Evolutionary conservation across 1,140 invertebrate genomes (phyloP).

Genomic region (Idris sp.): DNA sequence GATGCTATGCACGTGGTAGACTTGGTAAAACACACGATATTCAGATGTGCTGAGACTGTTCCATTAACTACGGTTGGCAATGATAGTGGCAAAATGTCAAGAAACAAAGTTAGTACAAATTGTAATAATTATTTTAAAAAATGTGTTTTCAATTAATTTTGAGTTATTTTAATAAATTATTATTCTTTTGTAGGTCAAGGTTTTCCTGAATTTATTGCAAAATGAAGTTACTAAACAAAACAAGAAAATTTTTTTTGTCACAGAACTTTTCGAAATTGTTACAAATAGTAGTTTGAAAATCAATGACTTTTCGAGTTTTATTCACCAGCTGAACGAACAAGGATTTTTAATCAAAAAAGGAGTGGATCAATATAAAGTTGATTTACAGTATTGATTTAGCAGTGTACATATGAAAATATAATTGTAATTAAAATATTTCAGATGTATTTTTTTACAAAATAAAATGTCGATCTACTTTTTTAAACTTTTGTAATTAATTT

Average conservation of each 20-base stretch:
- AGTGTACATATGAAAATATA: no score
- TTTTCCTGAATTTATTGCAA: constrained; percentile 85
- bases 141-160: no score
- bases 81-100: constrained; percentile 84
- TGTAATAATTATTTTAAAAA: no score
- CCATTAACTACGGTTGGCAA: constrained; percentile 20
- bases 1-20: constrained; percentile 94
- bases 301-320: constrained; percentile 81
- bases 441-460: no score
- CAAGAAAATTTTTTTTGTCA: constrained; percentile 85
- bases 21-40: constrained; percentile 89
- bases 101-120: constrained; percentile 80
- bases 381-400: no score
- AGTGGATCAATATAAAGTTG: constrained; percentile 87
- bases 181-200: constrained; percentile 81
- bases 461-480: no score
- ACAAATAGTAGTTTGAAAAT: constrained; percentile 82
- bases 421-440: no score
- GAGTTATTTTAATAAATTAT: constrained; percentile 21
- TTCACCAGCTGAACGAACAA: constrained; percentile 89
- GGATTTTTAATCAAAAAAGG: constrained; percentile 91
- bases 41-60: constrained; percentile 83
- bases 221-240: constrained; percentile 81
- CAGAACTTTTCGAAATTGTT: constrained; percentile 86
- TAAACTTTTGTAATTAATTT: no score